These are phyloP conservation scores for Manis pentadactyla DNA, from an alignment of 2,797 vertebrate species.

Conservation along the genomic window DNA sequence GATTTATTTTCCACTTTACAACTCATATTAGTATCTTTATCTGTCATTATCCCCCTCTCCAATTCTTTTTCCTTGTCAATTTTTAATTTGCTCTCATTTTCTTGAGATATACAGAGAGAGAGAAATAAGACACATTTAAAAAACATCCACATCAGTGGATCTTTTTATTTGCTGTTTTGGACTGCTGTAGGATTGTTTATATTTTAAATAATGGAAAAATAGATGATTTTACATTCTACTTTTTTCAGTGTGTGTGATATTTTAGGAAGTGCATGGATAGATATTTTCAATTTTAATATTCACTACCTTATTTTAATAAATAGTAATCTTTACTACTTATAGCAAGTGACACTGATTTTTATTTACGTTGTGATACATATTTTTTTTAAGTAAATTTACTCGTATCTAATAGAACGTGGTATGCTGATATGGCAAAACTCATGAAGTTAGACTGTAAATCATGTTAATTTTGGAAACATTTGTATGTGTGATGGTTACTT, in stretches of 20 bases:
- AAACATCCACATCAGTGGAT: background rate
- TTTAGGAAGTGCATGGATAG: background rate
- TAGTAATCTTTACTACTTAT: background rate
- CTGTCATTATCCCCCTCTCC: background rate
- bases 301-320: background rate
- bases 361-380: background rate
- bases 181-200: background rate
- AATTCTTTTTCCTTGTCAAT: background rate
- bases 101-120: background rate
- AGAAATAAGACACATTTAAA: background rate
- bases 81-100: background rate
- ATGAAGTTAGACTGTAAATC: background rate
- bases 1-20: background rate
- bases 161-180: background rate
- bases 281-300: constrained; percentile 25
- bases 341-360: background rate
- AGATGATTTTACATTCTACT: background rate
- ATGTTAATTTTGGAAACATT: background rate
- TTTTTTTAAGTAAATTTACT: background rate
- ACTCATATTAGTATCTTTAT: background rate
- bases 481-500: background rate
- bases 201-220: background rate
- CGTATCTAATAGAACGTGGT: background rate
- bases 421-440: background rate
- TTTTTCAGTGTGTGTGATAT: background rate